Percentiles rank a stretch among this genome's conserved stretches.
Conservation (phyloP, 2,888 invertebrate genomes). For the Cosmorhoe ocellata region DNA sequence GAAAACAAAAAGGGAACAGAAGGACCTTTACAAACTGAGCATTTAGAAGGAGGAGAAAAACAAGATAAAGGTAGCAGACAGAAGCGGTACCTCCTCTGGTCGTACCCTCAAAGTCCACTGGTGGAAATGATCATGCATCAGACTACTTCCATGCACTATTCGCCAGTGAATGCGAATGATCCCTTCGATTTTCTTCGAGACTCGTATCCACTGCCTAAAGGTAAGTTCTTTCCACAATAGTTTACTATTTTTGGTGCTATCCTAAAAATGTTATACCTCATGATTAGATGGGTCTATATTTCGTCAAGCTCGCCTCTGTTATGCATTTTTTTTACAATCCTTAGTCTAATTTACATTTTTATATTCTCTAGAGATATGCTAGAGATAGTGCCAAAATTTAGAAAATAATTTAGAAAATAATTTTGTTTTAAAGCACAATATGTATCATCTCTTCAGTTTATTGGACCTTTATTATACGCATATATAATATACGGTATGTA, state of each 20-base stretch:
- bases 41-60: conserved; percentile 10
- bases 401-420: too few relatives aligned
- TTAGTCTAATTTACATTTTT: too few relatives aligned
- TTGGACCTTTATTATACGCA: too few relatives aligned
- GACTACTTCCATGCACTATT: conserved; percentile 53
- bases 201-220: conserved; percentile 69
- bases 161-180: conserved; percentile 52
- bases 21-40: conserved; percentile 6
- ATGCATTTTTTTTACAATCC: too few relatives aligned
- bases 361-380: too few relatives aligned
- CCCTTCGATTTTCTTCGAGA: conserved; percentile 72
- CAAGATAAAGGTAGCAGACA: conserved; percentile 32
- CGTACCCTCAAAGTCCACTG: conserved; percentile 63
- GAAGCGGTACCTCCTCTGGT: conserved; percentile 53
- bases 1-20: conserved; percentile 25
- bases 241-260: neutral
- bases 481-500: too few relatives aligned
- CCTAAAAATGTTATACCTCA: too few relatives aligned
- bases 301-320: too few relatives aligned
- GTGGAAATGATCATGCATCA: conserved; percentile 68
- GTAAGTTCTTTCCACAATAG: conserved; percentile 44
- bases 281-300: too few relatives aligned
- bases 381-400: too few relatives aligned
- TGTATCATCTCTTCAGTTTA: too few relatives aligned
- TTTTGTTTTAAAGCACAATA: too few relatives aligned